These are phyloP conservation scores for Tachysurus fulvidraco DNA, from an alignment of 2,113 vertebrate species.

Conservation along the genomic window DNA sequence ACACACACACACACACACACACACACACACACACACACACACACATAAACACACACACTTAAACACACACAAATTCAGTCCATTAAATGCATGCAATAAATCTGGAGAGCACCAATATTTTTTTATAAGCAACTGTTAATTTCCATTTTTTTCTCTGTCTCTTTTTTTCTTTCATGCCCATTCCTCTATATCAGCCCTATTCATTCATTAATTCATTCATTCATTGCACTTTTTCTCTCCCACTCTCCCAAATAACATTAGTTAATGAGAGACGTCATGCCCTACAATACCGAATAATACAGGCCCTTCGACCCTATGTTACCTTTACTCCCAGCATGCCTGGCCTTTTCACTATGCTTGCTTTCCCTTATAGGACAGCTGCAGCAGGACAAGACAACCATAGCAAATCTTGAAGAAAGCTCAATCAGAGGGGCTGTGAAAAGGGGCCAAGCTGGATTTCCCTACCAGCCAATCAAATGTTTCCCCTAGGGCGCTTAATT, in stretches of 20 bases:
- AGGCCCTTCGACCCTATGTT: slow-evolving; percentile 50
- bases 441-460: slow-evolving; percentile 60
- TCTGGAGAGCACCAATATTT: slow-evolving; percentile 10
- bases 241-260: slow-evolving; percentile 56
- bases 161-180: not conserved
- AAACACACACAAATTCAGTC: too few relatives aligned
- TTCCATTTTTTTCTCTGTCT: slow-evolving; percentile 35
- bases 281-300: slow-evolving; percentile 56
- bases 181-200: slow-evolving; percentile 22
- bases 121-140: slow-evolving; percentile 26
- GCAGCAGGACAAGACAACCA: slow-evolving; percentile 62
- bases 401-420: slow-evolving; percentile 63
- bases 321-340: slow-evolving; percentile 53
- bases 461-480: slow-evolving; percentile 56
- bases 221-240: slow-evolving; percentile 47
- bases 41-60: too few relatives aligned
- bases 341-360: slow-evolving; percentile 45
- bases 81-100: slow-evolving; percentile 3
- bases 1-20: slow-evolving; percentile 28
- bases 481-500: slow-evolving; percentile 40
- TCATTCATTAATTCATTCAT: slow-evolving; percentile 42
- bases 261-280: slow-evolving; percentile 62
- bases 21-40: slow-evolving; percentile 29
- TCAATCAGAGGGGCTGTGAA: slow-evolving; percentile 61
- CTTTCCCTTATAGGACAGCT: slow-evolving; percentile 58